Evolutionary conservation across 2,113 vertebrate genomes (phyloP), one percentile per base, ranked within the genome.

Genomic region (Rhynchomys soricoides): DNA sequence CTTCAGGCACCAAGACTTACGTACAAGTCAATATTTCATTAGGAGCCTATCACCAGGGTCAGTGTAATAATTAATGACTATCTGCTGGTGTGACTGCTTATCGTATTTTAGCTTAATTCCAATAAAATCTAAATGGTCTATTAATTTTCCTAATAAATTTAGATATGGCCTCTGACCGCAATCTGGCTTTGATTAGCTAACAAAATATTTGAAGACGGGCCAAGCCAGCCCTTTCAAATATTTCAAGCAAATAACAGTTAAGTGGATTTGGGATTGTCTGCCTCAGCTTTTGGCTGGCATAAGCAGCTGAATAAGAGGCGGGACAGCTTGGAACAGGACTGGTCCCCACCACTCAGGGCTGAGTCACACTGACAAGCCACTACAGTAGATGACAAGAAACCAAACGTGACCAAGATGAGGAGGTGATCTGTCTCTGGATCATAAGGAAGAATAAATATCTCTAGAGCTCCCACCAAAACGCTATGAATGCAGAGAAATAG

Each of bases 121-220:
- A 98, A 98, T 98, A 98, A 98, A 98, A 99, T 98, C 98, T 98
- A 98, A 98, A 98, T 97, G 98, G 98, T 98, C 98, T 98, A 98
- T 98, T 99, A 99, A 98, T 98, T 98, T 98, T 97, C 98, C 98
- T 98, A 99, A 99, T 98, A 99, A 98, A 99, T 98, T 99, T 99
- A 98, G 98, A 98, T 98, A 98, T 98, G 98, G 98, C 97, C 98
- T 95, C 97, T 97, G 97, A 98, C 98, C 97, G 29, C 98, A 98
- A 98, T 98, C 98, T 98, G 98, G 98, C 98, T 98, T 98, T 98
- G 98, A 98, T 99, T 98, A 99, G 98, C 98, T 98, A 97, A 98
- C 97, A 98, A 98, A 98, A 98, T 96, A 94, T 97, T 95, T 95
- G 96, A 98, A 98, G 98, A 98, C 89, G 92, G 98, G 97, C 98